Evolutionary conservation across 2,888 invertebrate genomes (phyloP).

Genomic region (Ischnus inquisitorius): DNA sequence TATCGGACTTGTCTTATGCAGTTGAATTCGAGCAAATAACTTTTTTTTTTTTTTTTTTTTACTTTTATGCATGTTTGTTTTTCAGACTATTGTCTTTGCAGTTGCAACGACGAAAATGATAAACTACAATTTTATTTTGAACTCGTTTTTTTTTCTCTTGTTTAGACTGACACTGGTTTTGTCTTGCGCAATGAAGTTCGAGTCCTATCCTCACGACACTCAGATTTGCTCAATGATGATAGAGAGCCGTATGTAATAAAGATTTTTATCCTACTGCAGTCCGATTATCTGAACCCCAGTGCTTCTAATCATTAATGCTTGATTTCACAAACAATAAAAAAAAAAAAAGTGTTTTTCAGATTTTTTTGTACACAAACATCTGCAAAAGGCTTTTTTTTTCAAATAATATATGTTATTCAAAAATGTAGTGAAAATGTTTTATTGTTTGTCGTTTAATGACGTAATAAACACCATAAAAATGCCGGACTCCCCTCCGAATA

Average conservation of each 20-base stretch:
- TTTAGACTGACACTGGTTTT: conserved; percentile 94
- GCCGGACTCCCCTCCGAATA: too few relatives aligned
- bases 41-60: conserved; percentile 4
- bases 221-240: conserved; percentile 98
- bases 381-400: background rate
- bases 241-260: conserved; percentile 93
- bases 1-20: background rate
- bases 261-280: background rate
- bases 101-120: background rate
- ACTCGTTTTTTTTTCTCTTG: conserved; percentile 22
- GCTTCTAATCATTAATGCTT: background rate
- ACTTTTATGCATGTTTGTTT: background rate
- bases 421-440: too few relatives aligned
- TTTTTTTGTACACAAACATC: too few relatives aligned
- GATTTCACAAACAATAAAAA: too few relatives aligned
- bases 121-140: background rate
- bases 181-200: conserved; percentile 98
- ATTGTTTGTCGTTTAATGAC: too few relatives aligned
- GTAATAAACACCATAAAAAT: too few relatives aligned
- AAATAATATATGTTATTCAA: too few relatives aligned
- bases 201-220: conserved; percentile 97
- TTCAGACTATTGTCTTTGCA: background rate
- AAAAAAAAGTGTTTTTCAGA: too few relatives aligned
- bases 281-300: background rate
- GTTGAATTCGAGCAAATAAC: conserved; percentile 7